These are phyloP conservation scores for Lanistes nyassanus DNA, from an alignment of 1,140 invertebrate species.

Conservation along the genomic window DNA sequence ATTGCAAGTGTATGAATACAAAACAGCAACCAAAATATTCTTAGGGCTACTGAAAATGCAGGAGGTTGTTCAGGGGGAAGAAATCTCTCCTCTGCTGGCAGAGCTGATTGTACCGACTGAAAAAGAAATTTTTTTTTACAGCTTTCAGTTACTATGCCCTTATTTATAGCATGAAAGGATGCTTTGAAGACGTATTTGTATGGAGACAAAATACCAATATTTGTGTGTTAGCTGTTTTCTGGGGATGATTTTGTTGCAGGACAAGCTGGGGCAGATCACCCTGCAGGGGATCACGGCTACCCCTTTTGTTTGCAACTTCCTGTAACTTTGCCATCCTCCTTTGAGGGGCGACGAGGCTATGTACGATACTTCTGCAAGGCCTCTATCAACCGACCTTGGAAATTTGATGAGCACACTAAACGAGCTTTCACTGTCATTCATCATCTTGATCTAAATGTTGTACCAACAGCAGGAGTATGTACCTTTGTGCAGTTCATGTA, in stretches of 20 bases:
- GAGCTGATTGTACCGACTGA: too few relatives aligned
- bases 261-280: slow-evolving; percentile 37
- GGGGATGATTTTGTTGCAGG: slow-evolving; percentile 16
- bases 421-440: slow-evolving; percentile 62
- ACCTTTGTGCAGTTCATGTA: neutral
- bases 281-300: slow-evolving; percentile 65
- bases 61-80: too few relatives aligned
- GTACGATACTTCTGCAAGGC: slow-evolving; percentile 68
- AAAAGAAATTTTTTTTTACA: too few relatives aligned
- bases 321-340: slow-evolving; percentile 68
- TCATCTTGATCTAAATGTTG: slow-evolving; percentile 54
- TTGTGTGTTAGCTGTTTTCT: neutral
- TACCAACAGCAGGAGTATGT: slow-evolving; percentile 47
- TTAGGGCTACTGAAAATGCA: too few relatives aligned
- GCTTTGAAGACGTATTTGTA: neutral
- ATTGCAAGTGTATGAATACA: too few relatives aligned
- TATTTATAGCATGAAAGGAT: neutral
- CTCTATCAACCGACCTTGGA: slow-evolving; percentile 65
- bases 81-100: too few relatives aligned
- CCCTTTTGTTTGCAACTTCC: slow-evolving; percentile 67
- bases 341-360: slow-evolving; percentile 67
- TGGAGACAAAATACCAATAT: too few relatives aligned
- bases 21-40: too few relatives aligned
- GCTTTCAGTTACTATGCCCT: neutral
- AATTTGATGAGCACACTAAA: slow-evolving; percentile 61